A percentile compares a stretch with the other conserved stretches of the same genome.
These are phyloP conservation scores for Fopius arisanus DNA, from an alignment of 1,140 invertebrate genomes.

Conservation along the genomic window DNA sequence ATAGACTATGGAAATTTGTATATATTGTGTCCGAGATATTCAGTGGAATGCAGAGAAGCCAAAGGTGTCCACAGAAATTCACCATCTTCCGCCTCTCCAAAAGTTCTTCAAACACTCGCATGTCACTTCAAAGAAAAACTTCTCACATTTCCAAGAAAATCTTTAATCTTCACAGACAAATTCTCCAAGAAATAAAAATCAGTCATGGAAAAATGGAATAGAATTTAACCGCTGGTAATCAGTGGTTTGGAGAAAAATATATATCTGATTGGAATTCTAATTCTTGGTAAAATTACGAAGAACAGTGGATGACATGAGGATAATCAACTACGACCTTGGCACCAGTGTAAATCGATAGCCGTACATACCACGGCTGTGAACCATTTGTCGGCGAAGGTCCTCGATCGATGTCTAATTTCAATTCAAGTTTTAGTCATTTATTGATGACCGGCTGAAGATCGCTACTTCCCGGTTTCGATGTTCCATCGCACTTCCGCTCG, in stretches of 20 bases:
- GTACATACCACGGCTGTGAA: neutral
- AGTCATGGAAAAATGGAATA: too few species aligned
- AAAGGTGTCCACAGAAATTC: neutral
- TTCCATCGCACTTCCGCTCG: too few species aligned
- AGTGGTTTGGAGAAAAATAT: neutral
- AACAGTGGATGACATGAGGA: neutral
- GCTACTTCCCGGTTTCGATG: neutral
- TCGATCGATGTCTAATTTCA: neutral
- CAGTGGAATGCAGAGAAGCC: neutral
- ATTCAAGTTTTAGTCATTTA: neutral
- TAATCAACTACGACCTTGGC: conserved; percentile 10
- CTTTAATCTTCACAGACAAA: too few species aligned
- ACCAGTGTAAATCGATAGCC: neutral
- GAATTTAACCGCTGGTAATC: neutral
- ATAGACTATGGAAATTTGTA: neutral
- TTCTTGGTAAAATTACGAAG: neutral
- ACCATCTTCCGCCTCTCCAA: neutral
- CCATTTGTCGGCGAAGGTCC: neutral
- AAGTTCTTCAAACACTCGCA: neutral
- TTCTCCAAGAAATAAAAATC: too few species aligned
- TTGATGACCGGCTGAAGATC: neutral
- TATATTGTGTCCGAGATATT: neutral
- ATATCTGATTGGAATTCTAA: neutral
- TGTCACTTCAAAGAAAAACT: too few species aligned
- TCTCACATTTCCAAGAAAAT: too few species aligned